Evolutionary conservation across 2,797 vertebrate species (phyloP).

Genomic region (Simalia tracyae): DNA sequence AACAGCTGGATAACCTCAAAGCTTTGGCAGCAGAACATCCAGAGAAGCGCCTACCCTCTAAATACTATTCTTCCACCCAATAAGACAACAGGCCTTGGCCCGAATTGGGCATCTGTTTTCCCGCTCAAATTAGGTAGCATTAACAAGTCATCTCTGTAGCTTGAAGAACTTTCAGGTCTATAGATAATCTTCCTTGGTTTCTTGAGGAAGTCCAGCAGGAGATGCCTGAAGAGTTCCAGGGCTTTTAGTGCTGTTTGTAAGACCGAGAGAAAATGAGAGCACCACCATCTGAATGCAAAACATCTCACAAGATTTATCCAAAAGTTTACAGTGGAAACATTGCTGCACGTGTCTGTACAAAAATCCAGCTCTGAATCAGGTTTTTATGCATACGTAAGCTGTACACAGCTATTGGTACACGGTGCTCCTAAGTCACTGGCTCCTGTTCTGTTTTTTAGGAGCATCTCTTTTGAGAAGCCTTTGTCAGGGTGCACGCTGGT

Average conservation of each 20-base stretch:
- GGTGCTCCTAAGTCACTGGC: neutral
- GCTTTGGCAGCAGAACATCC: neutral
- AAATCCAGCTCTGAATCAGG: neutral
- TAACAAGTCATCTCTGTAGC: neutral
- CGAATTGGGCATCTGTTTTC: neutral
- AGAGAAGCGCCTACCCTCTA: neutral
- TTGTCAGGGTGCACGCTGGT: neutral
- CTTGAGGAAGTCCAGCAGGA: neutral
- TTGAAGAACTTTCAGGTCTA: neutral
- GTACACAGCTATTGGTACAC: neutral
- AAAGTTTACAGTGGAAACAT: conserved; percentile 8
- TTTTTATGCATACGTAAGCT: neutral
- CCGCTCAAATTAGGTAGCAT: neutral
- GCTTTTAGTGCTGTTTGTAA: neutral
- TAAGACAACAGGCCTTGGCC: neutral
- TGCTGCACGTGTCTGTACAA: neutral
- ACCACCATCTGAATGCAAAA: conserved; percentile 36
- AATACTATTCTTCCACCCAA: neutral
- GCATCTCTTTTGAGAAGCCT: neutral
- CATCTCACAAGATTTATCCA: conserved; percentile 45
- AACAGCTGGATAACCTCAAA: neutral
- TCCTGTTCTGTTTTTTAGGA: neutral
- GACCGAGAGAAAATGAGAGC: neutral
- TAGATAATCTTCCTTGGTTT: neutral
- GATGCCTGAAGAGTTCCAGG: neutral